Conservation (phyloP, 2,113 vertebrate species). For the Hydrochoerus hydrochaeris region DNA sequence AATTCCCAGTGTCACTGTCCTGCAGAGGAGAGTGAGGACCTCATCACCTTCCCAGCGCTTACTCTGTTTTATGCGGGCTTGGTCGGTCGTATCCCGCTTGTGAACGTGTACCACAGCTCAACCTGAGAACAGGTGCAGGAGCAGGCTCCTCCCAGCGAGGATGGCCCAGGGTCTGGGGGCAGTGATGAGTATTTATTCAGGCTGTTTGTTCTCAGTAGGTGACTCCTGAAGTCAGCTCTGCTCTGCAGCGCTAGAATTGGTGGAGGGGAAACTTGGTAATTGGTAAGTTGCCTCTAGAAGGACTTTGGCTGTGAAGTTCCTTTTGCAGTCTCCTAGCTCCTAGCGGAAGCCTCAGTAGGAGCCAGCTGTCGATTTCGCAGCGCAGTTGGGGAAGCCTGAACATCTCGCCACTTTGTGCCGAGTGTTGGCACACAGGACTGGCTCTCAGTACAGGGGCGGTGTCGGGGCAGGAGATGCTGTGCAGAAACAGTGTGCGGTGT, state of each 20-base stretch:
- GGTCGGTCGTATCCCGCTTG: background rate
- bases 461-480: background rate
- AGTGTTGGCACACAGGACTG: background rate
- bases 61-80: background rate
- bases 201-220: background rate
- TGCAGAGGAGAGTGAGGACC: conserved; percentile 9
- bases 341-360: background rate
- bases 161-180: background rate
- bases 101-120: background rate
- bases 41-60: background rate
- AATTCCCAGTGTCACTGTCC: background rate
- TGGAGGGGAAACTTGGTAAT: background rate
- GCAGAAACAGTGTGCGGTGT: background rate
- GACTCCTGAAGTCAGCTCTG: background rate
- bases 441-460: background rate
- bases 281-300: conserved; percentile 9
- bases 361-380: background rate
- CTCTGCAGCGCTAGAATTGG: background rate
- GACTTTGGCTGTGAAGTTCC: background rate
- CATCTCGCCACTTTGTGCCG: background rate
- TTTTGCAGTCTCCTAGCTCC: background rate
- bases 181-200: background rate
- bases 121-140: background rate
- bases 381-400: background rate
- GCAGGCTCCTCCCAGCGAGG: background rate